Percentiles rank a stretch among this genome's conserved stretches.
Conservation (phyloP, 1,140 invertebrate genomes). For the Anthonomus grandis region DNA sequence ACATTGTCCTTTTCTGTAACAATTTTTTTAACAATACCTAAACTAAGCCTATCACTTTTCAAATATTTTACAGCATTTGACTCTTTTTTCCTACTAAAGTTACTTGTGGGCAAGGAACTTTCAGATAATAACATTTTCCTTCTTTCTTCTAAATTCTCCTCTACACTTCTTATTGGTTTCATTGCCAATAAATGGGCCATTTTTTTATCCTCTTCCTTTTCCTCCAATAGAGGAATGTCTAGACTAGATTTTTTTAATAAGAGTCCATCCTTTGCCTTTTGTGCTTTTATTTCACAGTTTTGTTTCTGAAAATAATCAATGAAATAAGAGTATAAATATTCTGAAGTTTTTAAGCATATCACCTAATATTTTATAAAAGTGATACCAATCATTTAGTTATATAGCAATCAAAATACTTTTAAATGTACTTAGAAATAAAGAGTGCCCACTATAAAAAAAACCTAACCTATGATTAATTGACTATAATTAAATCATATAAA, state of each 20-base stretch:
- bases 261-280: constrained; percentile 63
- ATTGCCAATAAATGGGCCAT: constrained; percentile 73
- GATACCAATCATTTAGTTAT: too few species aligned
- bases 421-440: too few species aligned
- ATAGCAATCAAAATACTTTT: too few species aligned
- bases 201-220: constrained; percentile 74
- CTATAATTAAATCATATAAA: too few species aligned
- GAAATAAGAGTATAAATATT: too few species aligned
- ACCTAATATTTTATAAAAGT: too few species aligned
- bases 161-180: constrained; percentile 54
- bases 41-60: constrained; percentile 29
- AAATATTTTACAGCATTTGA: constrained; percentile 40
- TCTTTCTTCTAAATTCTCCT: constrained; percentile 52
- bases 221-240: constrained; percentile 72
- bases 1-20: not conserved
- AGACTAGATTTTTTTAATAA: constrained; percentile 77
- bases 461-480: too few species aligned
- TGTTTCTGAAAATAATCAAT: constrained; percentile 62
- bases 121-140: constrained; percentile 51
- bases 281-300: constrained; percentile 71
- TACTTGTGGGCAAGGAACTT: constrained; percentile 56
- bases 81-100: constrained; percentile 50
- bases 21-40: constrained; percentile 31
- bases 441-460: too few species aligned
- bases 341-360: too few species aligned